Conservation (phyloP, 2,113 vertebrate species). For the Neopipo cinnamomea region DNA sequence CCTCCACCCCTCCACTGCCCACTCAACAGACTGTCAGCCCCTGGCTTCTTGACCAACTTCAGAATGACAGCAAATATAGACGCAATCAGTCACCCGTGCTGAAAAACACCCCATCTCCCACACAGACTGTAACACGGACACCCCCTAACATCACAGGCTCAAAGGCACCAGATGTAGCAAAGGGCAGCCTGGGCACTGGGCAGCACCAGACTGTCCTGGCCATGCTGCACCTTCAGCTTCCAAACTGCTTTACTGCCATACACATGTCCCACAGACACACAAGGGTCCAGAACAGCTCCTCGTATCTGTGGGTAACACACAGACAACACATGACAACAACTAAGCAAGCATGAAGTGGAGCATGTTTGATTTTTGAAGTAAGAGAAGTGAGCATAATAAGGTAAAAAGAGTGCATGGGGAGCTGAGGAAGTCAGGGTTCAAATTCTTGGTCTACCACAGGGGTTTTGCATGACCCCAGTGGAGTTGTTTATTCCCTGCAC, state of each 20-base stretch:
- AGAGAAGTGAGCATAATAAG: neutral
- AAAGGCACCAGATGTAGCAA: fast-evolving
- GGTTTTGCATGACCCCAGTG: neutral
- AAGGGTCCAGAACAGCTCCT: neutral
- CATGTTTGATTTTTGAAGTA: neutral
- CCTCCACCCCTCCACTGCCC: neutral
- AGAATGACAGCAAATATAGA: neutral
- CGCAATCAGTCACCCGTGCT: fast-evolving
- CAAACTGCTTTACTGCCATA: neutral
- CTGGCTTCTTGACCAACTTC: neutral
- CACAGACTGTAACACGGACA: fast-evolving
- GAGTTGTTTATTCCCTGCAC: neutral
- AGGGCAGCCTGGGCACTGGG: neutral
- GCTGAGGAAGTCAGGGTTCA: constrained; percentile 5
- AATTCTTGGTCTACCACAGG: neutral
- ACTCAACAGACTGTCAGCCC: neutral
- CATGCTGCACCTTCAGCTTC: neutral
- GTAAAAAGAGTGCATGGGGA: neutral
- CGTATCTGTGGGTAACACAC: fast-evolving
- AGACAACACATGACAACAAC: fast-evolving
- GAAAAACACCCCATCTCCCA: neutral
- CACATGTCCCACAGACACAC: neutral
- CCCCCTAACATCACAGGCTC: neutral
- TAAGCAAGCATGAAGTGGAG: neutral
- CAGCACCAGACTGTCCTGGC: neutral